Base-by-base conservation (phyloP, 1,140 invertebrate species). In the Drosophila tristis region DNA sequence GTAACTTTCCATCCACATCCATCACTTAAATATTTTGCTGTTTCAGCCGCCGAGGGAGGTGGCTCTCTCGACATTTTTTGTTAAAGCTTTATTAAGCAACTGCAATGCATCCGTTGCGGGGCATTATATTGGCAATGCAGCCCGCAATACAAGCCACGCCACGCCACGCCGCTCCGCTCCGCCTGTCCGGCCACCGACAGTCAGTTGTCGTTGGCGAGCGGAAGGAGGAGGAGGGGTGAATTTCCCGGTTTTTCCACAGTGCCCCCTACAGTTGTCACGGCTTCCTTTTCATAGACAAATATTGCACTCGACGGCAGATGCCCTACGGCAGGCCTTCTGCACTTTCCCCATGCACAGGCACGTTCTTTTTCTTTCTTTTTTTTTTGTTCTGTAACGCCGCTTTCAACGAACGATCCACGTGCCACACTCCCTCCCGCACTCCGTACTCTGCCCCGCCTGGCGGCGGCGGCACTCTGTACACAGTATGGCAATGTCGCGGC, bases 231-330 rank as follows among this genome's bases (percentile, higher is more conserved):
- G 9, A 3, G 4, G 35, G 9, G 0, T 9, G 3, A 3, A 2
- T 4, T 39, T 39, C 3, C 35, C 9, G 35, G 35, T 11, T 13
- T 39, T 39, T 39, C 35, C 35, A 39, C 35, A 39, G 35, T 49
- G 23, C 2, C 11, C 54, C 54, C n/a, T 51, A 13, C 73, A 80
- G 77, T 80, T 86, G 81, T 74, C 64, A 76, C 81, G 81, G 62
- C 81, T 74, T 85, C 68, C 60, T 75, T 70, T 86, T 77, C 75
- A 86, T 86, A 85, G 81, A 85, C 81, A 85, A 85, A 85, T 85
- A 85, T 85, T 77, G 80, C 81, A 60, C 60, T 59, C 35, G 35
- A 2, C 35, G 74, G 67, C 78, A 80, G 79, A 80, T 86, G 81
- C 66, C 80, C 64, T 64, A 62, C 57, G 62, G 80, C 43, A 63